Conservation (phyloP, 2,888 invertebrate species). For the Emesis furor region DNA sequence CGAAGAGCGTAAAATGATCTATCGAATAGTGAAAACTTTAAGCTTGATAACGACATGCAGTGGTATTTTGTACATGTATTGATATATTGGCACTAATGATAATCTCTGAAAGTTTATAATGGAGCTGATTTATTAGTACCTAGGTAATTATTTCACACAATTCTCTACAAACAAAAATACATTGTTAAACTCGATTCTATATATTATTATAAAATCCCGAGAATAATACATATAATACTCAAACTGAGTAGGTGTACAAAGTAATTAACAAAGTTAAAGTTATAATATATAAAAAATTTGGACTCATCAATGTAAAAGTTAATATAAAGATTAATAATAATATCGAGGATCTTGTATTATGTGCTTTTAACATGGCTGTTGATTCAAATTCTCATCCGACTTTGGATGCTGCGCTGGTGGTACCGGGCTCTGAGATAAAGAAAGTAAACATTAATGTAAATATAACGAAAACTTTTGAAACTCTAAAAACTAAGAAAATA, state of each 20-base stretch:
- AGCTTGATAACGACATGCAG: neutral
- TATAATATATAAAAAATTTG: slow-evolving; percentile 81
- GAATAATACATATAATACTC: slow-evolving; percentile 67
- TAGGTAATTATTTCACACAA: neutral
- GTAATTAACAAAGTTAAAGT: slow-evolving; percentile 83
- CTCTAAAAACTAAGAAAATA: neutral
- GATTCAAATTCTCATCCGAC: slow-evolving; percentile 95
- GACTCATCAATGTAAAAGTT: slow-evolving; percentile 79
- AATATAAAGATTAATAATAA: slow-evolving; percentile 72
- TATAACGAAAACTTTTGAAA: too few species aligned
- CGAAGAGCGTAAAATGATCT: neutral
- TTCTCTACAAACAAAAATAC: slow-evolving; percentile 14
- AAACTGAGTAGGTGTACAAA: slow-evolving; percentile 79
- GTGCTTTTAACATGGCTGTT: slow-evolving; percentile 91
- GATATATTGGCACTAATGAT: slow-evolving; percentile 39
- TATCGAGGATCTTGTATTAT: slow-evolving; percentile 21
- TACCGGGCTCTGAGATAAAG: slow-evolving; percentile 93
- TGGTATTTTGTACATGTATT: neutral
- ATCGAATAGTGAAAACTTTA: neutral
- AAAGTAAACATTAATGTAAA: slow-evolving; percentile 58
- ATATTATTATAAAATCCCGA: slow-evolving; percentile 22
- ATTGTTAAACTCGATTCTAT: neutral
- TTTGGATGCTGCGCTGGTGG: slow-evolving; percentile 93
- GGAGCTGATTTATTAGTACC: neutral
- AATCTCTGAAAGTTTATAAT: slow-evolving; percentile 11